Percentiles rank a stretch among this genome's conserved stretches.
phyloP scores from a whole-genome alignment of 2,797 vertebrate genomes.

The Brachymystax lenok region DNA sequence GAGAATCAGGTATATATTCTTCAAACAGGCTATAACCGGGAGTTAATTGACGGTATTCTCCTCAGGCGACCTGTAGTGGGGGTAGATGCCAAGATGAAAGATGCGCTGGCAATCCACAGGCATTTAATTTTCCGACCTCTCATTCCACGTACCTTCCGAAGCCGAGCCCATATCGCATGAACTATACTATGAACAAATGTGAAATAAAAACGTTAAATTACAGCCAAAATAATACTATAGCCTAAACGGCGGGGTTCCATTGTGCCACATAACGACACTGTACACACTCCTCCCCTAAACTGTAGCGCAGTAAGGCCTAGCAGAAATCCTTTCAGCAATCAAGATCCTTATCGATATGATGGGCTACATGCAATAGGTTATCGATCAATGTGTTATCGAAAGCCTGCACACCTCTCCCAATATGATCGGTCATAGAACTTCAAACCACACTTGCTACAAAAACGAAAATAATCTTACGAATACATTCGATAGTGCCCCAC shows the following conservation, averaged over 20 bases:
- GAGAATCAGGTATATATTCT: neutral
- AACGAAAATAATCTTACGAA: neutral
- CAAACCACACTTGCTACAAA: neutral
- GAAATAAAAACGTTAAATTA: too few species aligned
- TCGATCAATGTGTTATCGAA: neutral
- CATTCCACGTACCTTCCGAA: slow-evolving; percentile 9
- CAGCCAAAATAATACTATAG: neutral
- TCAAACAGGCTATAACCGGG: neutral
- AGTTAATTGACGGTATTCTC: slow-evolving; percentile 5
- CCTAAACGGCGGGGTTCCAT: neutral
- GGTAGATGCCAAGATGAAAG: slow-evolving; percentile 11
- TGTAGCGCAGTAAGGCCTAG: neutral
- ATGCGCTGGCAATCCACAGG: neutral
- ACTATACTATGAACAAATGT: neutral
- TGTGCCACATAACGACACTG: neutral
- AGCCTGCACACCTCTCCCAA: neutral
- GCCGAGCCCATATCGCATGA: neutral
- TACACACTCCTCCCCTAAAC: neutral
- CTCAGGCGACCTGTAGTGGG: slow-evolving; percentile 15
- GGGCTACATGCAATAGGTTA: neutral
- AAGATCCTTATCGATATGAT: neutral
- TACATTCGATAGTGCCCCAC: neutral
- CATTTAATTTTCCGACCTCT: neutral
- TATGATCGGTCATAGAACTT: neutral
- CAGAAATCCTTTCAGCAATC: neutral